phyloP scores from a whole-genome alignment of 1,140 invertebrate species.

The Choristoneura fumiferana region DNA sequence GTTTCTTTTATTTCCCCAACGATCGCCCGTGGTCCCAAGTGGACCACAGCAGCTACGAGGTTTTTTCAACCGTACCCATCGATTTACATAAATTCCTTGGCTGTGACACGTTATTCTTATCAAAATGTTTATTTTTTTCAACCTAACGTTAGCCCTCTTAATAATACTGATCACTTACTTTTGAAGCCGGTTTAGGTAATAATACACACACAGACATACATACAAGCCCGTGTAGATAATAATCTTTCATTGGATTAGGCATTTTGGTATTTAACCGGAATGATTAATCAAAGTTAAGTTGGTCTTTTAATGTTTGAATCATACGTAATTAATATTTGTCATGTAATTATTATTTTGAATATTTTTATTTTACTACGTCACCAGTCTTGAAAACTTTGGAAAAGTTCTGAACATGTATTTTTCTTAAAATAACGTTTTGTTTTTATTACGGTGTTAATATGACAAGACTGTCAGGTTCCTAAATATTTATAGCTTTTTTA shows the following conservation, averaged over 20 bases:
- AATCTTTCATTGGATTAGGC: constrained; percentile 5
- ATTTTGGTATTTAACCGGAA: background rate
- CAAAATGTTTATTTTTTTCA: constrained; percentile 48
- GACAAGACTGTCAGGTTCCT: too few species aligned
- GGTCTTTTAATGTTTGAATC: background rate
- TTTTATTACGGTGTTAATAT: too few species aligned
- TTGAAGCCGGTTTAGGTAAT: constrained; percentile 28
- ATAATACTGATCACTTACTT: constrained; percentile 54
- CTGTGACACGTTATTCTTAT: constrained; percentile 46
- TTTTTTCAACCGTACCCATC: constrained; percentile 21
- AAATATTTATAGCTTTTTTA: too few species aligned
- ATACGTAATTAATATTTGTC: constrained; percentile 19
- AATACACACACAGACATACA: background rate
- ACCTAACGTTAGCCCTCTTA: constrained; percentile 34
- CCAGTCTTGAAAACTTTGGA: too few species aligned
- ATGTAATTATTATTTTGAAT: constrained; percentile 7
- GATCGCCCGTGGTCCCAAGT: background rate
- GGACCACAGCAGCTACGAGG: background rate
- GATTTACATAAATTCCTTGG: constrained; percentile 50
- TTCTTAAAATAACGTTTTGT: too few species aligned
- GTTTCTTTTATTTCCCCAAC: too few species aligned
- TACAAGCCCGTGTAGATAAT: background rate
- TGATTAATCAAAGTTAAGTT: background rate
- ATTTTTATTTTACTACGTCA: too few species aligned
- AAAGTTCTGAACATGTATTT: too few species aligned